These are phyloP conservation scores for Enteromius paludinosus DNA, from an alignment of 2,797 vertebrate genomes.

Conservation along the genomic window DNA sequence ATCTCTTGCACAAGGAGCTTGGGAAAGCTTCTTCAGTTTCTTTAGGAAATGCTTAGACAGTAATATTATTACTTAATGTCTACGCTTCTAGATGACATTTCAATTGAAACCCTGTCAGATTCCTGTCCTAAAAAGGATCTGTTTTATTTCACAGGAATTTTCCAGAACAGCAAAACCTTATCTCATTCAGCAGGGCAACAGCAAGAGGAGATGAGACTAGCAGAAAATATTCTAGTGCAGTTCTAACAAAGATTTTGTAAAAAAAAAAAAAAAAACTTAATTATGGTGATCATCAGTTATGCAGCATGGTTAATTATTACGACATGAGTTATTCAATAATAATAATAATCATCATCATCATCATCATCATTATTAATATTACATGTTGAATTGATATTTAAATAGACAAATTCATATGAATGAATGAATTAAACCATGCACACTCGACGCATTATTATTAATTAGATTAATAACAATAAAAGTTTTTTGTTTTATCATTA, in stretches of 20 bases:
- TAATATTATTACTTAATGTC: not conserved
- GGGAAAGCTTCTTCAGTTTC: not conserved
- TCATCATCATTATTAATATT: not conserved
- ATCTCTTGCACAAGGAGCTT: slow-evolving; percentile 1
- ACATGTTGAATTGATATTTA: slow-evolving; percentile 2
- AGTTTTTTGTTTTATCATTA: not conserved
- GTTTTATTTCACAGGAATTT: not conserved
- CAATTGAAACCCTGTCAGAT: not conserved
- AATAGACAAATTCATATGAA: not conserved
- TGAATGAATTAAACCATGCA: not conserved
- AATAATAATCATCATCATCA: not conserved
- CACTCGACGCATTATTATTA: no score
- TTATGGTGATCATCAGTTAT: not conserved
- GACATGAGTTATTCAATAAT: not conserved
- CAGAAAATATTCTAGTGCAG: not conserved
- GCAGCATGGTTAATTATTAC: not conserved
- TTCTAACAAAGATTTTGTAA: not conserved
- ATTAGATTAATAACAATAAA: not conserved
- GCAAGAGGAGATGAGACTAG: not conserved
- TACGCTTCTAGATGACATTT: not conserved
- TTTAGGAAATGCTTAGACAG: not conserved
- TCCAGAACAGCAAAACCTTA: not conserved
- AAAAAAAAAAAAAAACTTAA: not conserved
- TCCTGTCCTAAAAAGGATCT: not conserved
- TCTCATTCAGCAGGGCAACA: not conserved